A percentile compares a stretch with the other conserved stretches of the same genome.
These are phyloP conservation scores for Atethmia centrago DNA, from an alignment of 2,888 invertebrate genomes.

Conservation along the genomic window DNA sequence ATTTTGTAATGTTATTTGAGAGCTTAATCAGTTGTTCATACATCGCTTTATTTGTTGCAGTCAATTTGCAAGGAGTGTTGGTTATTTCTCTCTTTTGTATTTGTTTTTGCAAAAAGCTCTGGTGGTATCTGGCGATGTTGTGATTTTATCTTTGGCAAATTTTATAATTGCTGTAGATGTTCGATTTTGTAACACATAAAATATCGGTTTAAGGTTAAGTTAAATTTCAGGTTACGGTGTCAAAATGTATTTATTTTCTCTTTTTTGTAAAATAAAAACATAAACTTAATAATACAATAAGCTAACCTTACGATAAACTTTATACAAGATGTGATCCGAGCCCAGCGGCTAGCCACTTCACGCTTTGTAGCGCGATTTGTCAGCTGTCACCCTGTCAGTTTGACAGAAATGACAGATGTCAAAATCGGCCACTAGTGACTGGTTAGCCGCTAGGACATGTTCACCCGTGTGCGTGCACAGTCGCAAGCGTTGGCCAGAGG, in stretches of 20 bases:
- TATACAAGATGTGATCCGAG: constrained; percentile 87
- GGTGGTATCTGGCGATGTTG: background rate
- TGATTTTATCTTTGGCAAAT: background rate
- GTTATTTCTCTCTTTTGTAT: constrained; percentile 5
- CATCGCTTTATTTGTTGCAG: constrained; percentile 37
- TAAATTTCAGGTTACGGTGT: constrained; percentile 82
- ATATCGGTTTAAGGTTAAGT: background rate
- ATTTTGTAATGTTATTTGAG: constrained; percentile 44
- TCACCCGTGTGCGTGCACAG: constrained; percentile 89
- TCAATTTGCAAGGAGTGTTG: constrained; percentile 25
- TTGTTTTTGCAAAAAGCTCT: constrained; percentile 5
- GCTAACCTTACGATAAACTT: constrained; percentile 88
- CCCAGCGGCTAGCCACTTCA: constrained; percentile 87
- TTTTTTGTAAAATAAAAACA: constrained; percentile 87
- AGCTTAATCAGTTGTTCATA: constrained; percentile 24
- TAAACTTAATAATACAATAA: constrained; percentile 85
- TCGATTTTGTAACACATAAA: no score
- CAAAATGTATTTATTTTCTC: constrained; percentile 89
- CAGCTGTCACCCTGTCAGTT: constrained; percentile 65
- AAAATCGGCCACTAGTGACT: constrained; percentile 75
- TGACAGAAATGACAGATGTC: constrained; percentile 62
- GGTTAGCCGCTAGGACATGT: constrained; percentile 82
- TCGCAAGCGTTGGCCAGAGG: constrained; percentile 87
- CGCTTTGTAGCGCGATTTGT: constrained; percentile 56
- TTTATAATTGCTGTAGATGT: no score